Evolutionary conservation across 2,113 vertebrate species (phyloP), one percentile per base, ranked within the genome.

Genomic region (Lycocorax pyrrhopterus): DNA sequence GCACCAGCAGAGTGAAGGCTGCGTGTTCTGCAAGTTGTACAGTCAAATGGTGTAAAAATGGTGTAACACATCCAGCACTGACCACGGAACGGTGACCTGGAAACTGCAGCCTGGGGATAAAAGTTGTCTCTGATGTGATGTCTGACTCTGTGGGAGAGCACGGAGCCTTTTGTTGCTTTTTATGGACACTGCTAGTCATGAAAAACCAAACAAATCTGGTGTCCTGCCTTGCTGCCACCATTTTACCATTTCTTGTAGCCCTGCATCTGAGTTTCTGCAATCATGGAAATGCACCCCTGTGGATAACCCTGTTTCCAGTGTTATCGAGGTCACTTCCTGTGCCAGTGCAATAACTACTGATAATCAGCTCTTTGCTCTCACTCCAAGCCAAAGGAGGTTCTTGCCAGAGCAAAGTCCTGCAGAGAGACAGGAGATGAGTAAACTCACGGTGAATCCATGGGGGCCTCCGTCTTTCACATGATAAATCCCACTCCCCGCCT

Each of bases 381-480:
- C 52, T 41, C 30, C 30, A 67, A 76, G 33, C 33, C 89, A 67
- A 73, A 68, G 71, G 26, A 80, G 23, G 25, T 47, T 49, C 39
- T 13, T 56, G 68, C 9, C 63, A 82, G 44, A 75, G 32, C 49
- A 49, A 82, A 67, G 62, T 2, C 59, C 29, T 11, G 35, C 15
- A 46, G 60, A 29, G 75, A 81, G 51, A 47, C 17, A 66, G 39
- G 17, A 53, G 47, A 27, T 13, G 46, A 73, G 18, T 4, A 72
- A 94, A 96, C 98, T 98, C 90, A 98, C 98, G 16, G 98, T 98
- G 92, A 98, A 98, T 37, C 98, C 98, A 19, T 98, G 96, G 71
- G 97, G 97, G 11, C 98, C 98, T 73, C 98, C 98, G 39, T 98
- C 98, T 81, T 98, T 98, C 16, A 98, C 96, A 0, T 98, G 98